Evolutionary conservation across 2,113 vertebrate genomes (phyloP).

Genomic region (Anolis sagrei): DNA sequence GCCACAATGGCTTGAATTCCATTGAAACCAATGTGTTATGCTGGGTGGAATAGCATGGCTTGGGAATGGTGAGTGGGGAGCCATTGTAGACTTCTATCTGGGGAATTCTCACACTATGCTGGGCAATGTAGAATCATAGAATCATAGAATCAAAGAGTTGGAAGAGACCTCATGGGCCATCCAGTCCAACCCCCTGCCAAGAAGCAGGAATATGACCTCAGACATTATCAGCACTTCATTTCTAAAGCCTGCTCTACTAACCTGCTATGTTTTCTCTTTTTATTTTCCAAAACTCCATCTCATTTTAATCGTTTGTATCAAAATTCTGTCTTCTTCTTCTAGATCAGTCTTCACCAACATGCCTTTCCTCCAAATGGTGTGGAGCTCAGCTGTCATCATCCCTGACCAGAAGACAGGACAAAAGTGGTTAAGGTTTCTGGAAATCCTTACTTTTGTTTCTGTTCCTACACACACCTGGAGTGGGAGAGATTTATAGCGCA

Average conservation of each 20-base stretch:
- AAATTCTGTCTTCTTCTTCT: neutral
- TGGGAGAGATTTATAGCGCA: too few relatives aligned
- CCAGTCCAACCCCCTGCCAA: too few relatives aligned
- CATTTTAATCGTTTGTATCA: neutral
- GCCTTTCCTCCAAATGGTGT: too few relatives aligned
- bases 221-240: neutral
- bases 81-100: neutral
- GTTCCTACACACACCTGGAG: neutral
- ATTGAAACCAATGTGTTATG: conserved; percentile 6
- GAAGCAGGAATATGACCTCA: too few relatives aligned
- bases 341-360: neutral
- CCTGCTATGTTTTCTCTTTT: neutral
- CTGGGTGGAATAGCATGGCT: neutral
- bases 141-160: too few relatives aligned
- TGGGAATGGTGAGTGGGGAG: neutral
- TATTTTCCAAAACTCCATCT: neutral
- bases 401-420: too few relatives aligned
- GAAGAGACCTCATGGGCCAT: too few relatives aligned
- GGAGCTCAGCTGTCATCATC: too few relatives aligned
- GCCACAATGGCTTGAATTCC: neutral
- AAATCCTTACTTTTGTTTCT: neutral
- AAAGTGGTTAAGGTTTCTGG: too few relatives aligned
- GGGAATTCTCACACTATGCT: neutral
- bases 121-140: too few relatives aligned
- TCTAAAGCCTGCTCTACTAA: neutral